Evolutionary conservation across 1,140 invertebrate genomes (phyloP).

Genomic region (Hyposmocoma kahamanoa): DNA sequence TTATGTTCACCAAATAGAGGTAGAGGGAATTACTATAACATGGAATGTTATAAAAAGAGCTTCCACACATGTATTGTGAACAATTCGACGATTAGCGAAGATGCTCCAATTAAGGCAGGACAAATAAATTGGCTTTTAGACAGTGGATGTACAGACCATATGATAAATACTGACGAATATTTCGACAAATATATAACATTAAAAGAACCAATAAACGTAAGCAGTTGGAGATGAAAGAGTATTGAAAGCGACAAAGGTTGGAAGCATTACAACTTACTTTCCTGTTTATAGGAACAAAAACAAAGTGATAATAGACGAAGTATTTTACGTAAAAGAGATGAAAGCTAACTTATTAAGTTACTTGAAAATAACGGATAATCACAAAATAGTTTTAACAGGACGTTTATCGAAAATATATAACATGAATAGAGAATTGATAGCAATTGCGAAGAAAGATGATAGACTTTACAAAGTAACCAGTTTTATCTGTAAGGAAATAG

Average conservation of each 20-base stretch:
- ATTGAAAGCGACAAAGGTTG: conserved; percentile 41
- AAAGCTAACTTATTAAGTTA: conserved; percentile 36
- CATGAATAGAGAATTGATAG: conserved; percentile 21
- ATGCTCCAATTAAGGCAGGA: conserved; percentile 14
- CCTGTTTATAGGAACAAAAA: conserved; percentile 19
- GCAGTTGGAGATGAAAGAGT: conserved; percentile 22
- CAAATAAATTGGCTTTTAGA: conserved; percentile 44
- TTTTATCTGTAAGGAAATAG: conserved; percentile 17
- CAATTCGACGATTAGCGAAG: conserved; percentile 3
- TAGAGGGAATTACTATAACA: background rate
- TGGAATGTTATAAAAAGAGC: background rate
- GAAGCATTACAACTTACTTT: conserved; percentile 25
- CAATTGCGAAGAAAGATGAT: conserved; percentile 24
- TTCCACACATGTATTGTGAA: background rate
- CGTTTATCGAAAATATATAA: conserved; percentile 28
- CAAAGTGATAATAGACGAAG: conserved; percentile 26
- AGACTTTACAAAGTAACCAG: conserved; percentile 31
- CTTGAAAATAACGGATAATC: conserved; percentile 26
- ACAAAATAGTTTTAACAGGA: conserved; percentile 25
- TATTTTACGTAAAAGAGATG: conserved; percentile 34
- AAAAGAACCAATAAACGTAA: conserved; percentile 33
- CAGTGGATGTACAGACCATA: conserved; percentile 49
- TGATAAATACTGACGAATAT: conserved; percentile 43
- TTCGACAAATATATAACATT: conserved; percentile 35
- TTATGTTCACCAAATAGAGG: background rate